phyloP scores from a whole-genome alignment of 1,140 invertebrate species.

The Drosophila biarmipes region DNA sequence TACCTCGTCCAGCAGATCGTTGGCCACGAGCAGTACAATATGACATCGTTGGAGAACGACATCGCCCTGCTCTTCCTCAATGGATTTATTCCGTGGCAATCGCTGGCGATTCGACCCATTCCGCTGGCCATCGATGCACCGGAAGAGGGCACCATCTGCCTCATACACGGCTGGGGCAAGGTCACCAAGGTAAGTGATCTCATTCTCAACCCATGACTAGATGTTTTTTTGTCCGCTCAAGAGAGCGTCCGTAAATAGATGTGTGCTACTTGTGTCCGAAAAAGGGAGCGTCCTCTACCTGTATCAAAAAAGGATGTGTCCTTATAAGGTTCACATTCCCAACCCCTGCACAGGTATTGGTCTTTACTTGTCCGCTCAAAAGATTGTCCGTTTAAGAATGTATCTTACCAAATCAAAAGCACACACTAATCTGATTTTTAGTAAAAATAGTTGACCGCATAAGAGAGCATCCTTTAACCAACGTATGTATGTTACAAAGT shows the following conservation, averaged over 20 bases:
- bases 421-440: too few species aligned
- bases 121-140: background rate
- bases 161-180: constrained; percentile 62
- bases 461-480: background rate
- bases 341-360: too few species aligned
- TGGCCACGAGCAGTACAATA: constrained; percentile 23
- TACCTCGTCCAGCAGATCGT: constrained; percentile 50
- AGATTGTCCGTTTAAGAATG: too few species aligned
- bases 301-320: too few species aligned
- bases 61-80: constrained; percentile 63
- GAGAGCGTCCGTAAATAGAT: background rate
- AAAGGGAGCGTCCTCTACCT: too few species aligned
- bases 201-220: background rate
- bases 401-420: too few species aligned
- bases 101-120: constrained; percentile 1
- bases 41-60: constrained; percentile 47
- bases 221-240: background rate
- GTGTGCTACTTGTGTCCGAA: background rate
- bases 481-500: background rate
- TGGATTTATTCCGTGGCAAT: constrained; percentile 16
- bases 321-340: too few species aligned
- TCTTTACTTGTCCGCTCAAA: too few species aligned
- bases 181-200: constrained; percentile 1
- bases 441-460: too few species aligned
- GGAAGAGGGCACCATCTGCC: constrained; percentile 27